phyloP scores from a whole-genome alignment of 1,140 invertebrate genomes.

The Diploscapter pachys region DNA sequence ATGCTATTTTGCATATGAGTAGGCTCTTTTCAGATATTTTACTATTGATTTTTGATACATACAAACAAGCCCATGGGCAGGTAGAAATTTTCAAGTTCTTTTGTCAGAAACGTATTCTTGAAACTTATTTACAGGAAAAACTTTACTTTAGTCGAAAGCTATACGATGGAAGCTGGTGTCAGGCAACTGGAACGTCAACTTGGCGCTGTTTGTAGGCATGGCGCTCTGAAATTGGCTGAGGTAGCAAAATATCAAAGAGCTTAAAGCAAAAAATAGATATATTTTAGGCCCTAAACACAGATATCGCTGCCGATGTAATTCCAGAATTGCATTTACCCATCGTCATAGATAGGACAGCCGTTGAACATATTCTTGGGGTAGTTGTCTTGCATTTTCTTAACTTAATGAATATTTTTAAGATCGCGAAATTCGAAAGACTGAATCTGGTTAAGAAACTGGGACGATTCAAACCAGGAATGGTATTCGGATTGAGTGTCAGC shows the following conservation, averaged over 20 bases:
- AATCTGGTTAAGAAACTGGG: constrained; percentile 42
- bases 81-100: background rate
- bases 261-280: too few relatives aligned
- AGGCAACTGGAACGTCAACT: constrained; percentile 4
- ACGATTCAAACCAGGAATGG: constrained; percentile 64
- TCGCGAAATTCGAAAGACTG: background rate
- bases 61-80: background rate
- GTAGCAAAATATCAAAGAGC: background rate
- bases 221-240: background rate
- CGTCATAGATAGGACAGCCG: constrained; percentile 61
- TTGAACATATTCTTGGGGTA: constrained; percentile 65
- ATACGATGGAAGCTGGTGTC: constrained; percentile 63
- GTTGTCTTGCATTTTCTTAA: constrained; percentile 1
- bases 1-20: constrained; percentile 26
- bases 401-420: background rate
- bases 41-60: background rate
- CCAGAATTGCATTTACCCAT: constrained; percentile 62
- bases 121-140: background rate
- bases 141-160: constrained; percentile 64
- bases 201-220: background rate
- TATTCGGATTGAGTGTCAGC: constrained; percentile 65
- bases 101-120: background rate
- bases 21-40: background rate
- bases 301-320: constrained; percentile 27
- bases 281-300: constrained; percentile 26